A percentile compares a stretch with the other conserved stretches of the same genome.
phyloP scores from a whole-genome alignment of 1,140 invertebrate genomes.

The Pollicipes pollicipes region DNA sequence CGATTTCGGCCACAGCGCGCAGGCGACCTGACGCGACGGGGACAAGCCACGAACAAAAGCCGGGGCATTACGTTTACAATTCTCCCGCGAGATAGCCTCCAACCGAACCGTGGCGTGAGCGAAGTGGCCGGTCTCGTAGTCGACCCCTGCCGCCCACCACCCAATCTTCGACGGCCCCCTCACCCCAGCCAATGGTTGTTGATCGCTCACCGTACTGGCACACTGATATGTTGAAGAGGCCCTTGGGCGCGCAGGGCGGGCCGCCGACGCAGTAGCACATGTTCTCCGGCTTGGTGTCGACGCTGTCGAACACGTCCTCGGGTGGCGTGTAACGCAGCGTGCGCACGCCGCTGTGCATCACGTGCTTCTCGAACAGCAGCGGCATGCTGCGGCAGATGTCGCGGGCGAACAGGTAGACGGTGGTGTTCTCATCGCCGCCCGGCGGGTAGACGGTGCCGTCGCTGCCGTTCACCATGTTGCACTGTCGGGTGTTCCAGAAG shows the following conservation, averaged over 20 bases:
- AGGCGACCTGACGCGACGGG: too few species aligned
- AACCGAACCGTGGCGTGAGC: too few species aligned
- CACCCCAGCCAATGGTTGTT: too few species aligned
- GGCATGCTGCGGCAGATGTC: conserved; percentile 62
- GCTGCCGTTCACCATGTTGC: conserved; percentile 59
- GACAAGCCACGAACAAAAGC: too few species aligned
- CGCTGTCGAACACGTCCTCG: conserved; percentile 50
- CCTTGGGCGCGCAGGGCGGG: conserved; percentile 60
- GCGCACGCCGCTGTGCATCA: conserved; percentile 40
- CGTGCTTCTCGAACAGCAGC: conserved; percentile 44
- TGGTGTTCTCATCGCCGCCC: conserved; percentile 52
- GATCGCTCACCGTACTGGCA: conserved; percentile 71
- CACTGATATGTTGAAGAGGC: conserved; percentile 65
- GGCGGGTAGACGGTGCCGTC: conserved; percentile 78
- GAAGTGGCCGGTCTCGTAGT: too few species aligned
- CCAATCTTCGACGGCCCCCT: too few species aligned
- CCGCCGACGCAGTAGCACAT: conserved; percentile 67
- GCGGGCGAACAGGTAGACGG: conserved; percentile 60
- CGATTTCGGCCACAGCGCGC: too few species aligned
- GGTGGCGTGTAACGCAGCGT: conserved; percentile 50
- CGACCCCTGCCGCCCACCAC: too few species aligned
- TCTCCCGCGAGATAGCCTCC: too few species aligned
- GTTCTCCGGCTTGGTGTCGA: conserved; percentile 50
- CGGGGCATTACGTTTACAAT: too few species aligned
- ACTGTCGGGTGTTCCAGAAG: conserved; percentile 53